A percentile compares a stretch with the other conserved stretches of the same genome.
Conservation (phyloP, 2,888 invertebrate genomes). For the Cryptophagus acutangulus region DNA sequence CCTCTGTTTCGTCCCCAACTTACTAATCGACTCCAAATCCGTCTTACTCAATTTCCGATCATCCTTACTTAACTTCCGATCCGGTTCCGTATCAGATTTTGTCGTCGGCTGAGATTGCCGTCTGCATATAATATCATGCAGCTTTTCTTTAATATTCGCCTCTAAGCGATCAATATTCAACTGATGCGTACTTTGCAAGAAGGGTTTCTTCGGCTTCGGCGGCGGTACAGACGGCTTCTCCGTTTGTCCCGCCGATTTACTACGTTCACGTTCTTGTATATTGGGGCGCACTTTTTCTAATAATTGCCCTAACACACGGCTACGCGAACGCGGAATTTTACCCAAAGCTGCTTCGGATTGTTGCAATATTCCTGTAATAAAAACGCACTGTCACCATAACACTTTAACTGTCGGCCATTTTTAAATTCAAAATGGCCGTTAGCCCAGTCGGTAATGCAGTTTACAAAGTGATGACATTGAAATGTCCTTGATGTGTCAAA, state of each 20-base stretch:
- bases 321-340: conserved; percentile 45
- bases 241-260: conserved; percentile 42
- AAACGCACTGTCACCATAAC: too few relatives aligned
- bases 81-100: conserved; percentile 39
- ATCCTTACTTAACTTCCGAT: conserved; percentile 44
- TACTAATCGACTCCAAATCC: conserved; percentile 40
- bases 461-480: too few relatives aligned
- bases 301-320: conserved; percentile 53
- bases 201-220: conserved; percentile 31
- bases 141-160: conserved; percentile 48
- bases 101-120: conserved; percentile 36
- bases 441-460: conserved; percentile 5
- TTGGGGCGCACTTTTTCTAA: conserved; percentile 53
- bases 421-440: conserved; percentile 8
- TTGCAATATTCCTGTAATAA: conserved; percentile 36
- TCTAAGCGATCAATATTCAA: conserved; percentile 46
- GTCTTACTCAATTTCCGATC: conserved; percentile 48
- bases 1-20: conserved; percentile 38
- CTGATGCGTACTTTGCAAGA: conserved; percentile 34
- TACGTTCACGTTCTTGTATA: conserved; percentile 43
- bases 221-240: conserved; percentile 34
- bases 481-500: conserved; percentile 3
- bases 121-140: conserved; percentile 46
- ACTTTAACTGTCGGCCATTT: too few relatives aligned
- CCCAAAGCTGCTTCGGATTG: conserved; percentile 40